Evolutionary conservation across 2,113 vertebrate species (phyloP), one percentile per base, ranked within the genome.

Genomic region (Bombycilla garrulus): DNA sequence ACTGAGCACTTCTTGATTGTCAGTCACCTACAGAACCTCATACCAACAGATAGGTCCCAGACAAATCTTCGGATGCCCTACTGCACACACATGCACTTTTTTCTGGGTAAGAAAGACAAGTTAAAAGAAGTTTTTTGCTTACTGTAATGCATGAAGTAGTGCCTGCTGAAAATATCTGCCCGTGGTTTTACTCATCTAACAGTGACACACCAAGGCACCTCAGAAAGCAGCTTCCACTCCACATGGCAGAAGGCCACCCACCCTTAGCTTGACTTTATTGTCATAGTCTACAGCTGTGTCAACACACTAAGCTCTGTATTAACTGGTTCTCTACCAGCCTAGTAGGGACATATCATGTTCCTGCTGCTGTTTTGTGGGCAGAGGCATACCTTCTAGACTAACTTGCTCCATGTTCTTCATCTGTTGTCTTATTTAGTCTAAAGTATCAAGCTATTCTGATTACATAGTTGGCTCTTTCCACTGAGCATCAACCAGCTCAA

Each of bases 201-300:
- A 76, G 44, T 14, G 65, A 94, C 2, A 3, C 19, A 81, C 5
- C 5, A 58, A 83, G 9, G n/a, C 79, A 47, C 44, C 31, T 71
- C 74, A 70, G 48, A 53, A 85, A 76, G 5, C 29, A 91, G 13
- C 24, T 76, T 94, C 57, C 70, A 79, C 35, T 57, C 65, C 53
- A 45, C 26, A 50, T 51, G 33, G 38, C 33, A 38, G 89, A 89
- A 87, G 72, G 35, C 33, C 48, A 35, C 44, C 2, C 2, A 74
- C 53, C 50, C 56, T 66, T 79, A 64, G 11, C 62, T 70, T 84
- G 51, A 53, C 79, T 72, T 81, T 76, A 35, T 51, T 91, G 56
- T 60, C 7, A 2, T 9, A 40, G 28, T 58, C 61, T 85, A 84
- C 87, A 94, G 78, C 96, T 93, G 95, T 94, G 78, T 87, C 96